Base-by-base conservation (phyloP, 2,888 invertebrate genomes). In the Ernsta delagoae region DNA sequence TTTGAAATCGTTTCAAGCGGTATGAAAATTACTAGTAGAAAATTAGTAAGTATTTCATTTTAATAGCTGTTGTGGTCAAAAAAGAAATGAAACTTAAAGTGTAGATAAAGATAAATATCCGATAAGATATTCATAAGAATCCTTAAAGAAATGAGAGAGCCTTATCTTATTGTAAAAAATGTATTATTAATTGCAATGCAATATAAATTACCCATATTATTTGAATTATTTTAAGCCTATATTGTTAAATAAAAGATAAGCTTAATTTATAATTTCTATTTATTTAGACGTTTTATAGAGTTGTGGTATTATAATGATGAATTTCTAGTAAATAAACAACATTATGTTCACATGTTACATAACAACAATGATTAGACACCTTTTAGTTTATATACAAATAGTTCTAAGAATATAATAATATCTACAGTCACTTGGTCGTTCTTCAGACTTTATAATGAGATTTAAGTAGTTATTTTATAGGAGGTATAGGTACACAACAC, bases 391-490 rank as follows among this genome's bases (percentile, higher is more conserved):
- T 92, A 75, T 91, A 92, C 90, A 91, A 80, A 83, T 87, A 88
- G 80, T 78, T 77, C 83, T 88, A 86, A 77, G 75, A 70, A 74
- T 70, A 56, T 31, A 56, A 61, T 66, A 79, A 77, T 82, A 87
- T 87, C 84, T 89, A 92, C 90, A 89, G 79, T 82, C 86, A 84
- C 87, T 93, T 93, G 92, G 92, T 93, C 92, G 90, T 86, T 89
- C 72, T 83, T 92, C 93, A 92, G 92, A 92, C 92, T 92, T 92
- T 81, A 85, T 82, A 78, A 83, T 83, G 84, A 85, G 78, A 79
- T 78, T 31, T 31, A 31, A 31, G 78, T 75, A 74, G 73, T 74
- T 59, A 64, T 70, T 70, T 59, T 45, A 64, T 61, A 69, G 63
- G 78, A 82, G 83, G 62, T 75, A 75, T 75, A 77, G 83, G 31